These are phyloP conservation scores for Campoletis raptor DNA, from an alignment of 2,888 invertebrate genomes.

Conservation along the genomic window DNA sequence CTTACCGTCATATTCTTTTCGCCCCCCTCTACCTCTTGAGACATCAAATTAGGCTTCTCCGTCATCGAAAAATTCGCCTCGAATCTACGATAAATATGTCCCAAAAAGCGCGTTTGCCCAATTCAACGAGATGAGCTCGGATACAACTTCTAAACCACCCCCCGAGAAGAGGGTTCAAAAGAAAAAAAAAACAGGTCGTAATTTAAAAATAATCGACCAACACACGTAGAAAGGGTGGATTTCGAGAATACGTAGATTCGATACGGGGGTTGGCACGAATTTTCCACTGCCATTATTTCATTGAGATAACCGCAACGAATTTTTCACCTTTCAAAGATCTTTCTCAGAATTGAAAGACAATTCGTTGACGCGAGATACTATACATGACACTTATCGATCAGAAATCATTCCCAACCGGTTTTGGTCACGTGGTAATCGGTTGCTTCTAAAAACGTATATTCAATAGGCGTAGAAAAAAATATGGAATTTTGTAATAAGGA, in stretches of 20 bases:
- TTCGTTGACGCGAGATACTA: conserved; percentile 1
- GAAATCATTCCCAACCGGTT: background rate
- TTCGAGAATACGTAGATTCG: conserved; percentile 50
- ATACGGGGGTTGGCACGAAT: conserved; percentile 62
- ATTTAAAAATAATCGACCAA: conserved; percentile 65
- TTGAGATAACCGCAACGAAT: conserved; percentile 58
- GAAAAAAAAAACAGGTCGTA: conserved; percentile 52
- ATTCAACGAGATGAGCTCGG: background rate
- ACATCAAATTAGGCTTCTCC: conserved; percentile 42
- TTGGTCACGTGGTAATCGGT: conserved; percentile 10
- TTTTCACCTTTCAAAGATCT: conserved; percentile 23
- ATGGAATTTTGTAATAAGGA: conserved; percentile 17
- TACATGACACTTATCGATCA: conserved; percentile 10
- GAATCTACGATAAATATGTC: conserved; percentile 38
- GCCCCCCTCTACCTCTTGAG: conserved; percentile 5
- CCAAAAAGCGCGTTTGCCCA: background rate
- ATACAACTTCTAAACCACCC: conserved; percentile 32
- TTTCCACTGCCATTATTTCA: conserved; percentile 51
- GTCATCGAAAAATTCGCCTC: conserved; percentile 22
- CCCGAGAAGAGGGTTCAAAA: conserved; percentile 25
- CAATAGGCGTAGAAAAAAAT: conserved; percentile 13
- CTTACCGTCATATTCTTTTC: conserved; percentile 3
- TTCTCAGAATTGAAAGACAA: conserved; percentile 29
- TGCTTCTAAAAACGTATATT: background rate
- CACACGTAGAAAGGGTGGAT: conserved; percentile 50